A percentile compares a stretch with the other conserved stretches of the same genome.
Conservation (phyloP, 30 jellyfish, hydroid and myxozoan genomes). For the Cassiopea andromeda region DNA sequence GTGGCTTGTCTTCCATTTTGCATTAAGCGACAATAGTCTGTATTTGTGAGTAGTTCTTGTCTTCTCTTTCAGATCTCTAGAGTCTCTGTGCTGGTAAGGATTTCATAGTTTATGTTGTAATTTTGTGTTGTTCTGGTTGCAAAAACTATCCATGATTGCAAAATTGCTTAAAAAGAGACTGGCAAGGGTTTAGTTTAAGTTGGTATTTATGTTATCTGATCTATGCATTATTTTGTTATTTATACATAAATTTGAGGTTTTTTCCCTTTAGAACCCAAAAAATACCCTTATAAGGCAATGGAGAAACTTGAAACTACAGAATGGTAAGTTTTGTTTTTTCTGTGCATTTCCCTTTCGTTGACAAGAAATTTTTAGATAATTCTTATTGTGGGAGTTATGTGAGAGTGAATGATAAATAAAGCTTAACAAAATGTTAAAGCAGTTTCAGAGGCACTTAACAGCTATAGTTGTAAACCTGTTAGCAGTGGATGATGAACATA, state of each 20-base stretch:
- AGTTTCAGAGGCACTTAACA: too few species aligned
- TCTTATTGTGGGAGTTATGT: too few species aligned
- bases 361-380: not conserved
- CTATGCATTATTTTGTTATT: too few species aligned
- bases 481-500: too few species aligned
- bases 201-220: too few species aligned
- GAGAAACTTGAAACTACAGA: constrained; percentile 65
- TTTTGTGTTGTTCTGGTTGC: too few species aligned
- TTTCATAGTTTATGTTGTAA: not conserved
- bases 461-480: too few species aligned
- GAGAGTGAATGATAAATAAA: too few species aligned
- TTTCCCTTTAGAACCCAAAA: constrained; percentile 70
- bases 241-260: not conserved
- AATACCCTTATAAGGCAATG: constrained; percentile 91
- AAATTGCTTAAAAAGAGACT: too few species aligned
- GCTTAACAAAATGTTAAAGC: too few species aligned
- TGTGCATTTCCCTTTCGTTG: not conserved
- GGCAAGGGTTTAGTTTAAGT: too few species aligned
- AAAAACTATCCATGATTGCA: too few species aligned
- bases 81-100: not conserved
- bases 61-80: constrained; percentile 1
- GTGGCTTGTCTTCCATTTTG: not conserved
- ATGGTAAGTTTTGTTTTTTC: constrained; percentile 34
- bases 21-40: not conserved
- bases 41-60: not conserved